These are phyloP conservation scores for Artemia sinica DNA, from an alignment of 2,888 invertebrate genomes.

Conservation along the genomic window DNA sequence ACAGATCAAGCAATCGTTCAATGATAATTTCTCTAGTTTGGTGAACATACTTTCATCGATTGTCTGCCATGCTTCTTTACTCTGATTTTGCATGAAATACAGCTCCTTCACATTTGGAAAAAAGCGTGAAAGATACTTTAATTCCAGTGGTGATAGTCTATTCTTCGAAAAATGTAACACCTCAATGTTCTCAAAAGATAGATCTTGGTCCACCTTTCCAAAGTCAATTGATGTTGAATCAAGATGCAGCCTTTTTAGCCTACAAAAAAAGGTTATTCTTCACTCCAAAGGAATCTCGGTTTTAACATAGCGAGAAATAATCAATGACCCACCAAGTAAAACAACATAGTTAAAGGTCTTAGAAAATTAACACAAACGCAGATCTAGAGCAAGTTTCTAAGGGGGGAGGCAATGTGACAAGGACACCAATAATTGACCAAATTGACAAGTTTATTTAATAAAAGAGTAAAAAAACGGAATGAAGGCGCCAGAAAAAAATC, in stretches of 20 bases:
- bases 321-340: too few species aligned
- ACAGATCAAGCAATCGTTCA: background rate
- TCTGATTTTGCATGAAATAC: background rate
- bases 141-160: background rate
- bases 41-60: background rate
- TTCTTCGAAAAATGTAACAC: background rate
- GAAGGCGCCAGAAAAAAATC: too few species aligned
- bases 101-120: slow-evolving; percentile 3
- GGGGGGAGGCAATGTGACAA: too few species aligned
- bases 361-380: too few species aligned
- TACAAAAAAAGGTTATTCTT: background rate
- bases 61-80: background rate
- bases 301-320: too few species aligned
- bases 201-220: background rate
- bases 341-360: too few species aligned
- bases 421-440: too few species aligned
- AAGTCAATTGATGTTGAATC: slow-evolving; percentile 1
- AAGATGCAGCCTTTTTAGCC: slow-evolving; percentile 4
- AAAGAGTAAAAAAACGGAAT: too few species aligned
- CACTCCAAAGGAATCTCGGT: too few species aligned
- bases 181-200: background rate
- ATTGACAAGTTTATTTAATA: too few species aligned
- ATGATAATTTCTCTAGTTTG: background rate
- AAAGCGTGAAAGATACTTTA: background rate
- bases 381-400: too few species aligned